These are phyloP conservation scores for Timandra comae DNA, from an alignment of 2,888 invertebrate species.

Conservation along the genomic window DNA sequence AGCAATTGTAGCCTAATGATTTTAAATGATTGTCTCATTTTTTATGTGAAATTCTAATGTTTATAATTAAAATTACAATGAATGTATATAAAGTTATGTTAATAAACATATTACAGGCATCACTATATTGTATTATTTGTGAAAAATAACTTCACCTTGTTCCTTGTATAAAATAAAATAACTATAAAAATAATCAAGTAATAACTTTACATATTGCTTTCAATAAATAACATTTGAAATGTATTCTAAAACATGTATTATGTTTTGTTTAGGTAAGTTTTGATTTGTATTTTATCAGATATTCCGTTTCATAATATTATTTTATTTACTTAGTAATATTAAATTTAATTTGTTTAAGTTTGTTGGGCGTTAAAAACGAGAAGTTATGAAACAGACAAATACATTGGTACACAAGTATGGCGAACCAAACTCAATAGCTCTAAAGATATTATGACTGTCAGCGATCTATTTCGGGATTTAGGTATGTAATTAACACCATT, in stretches of 20 bases:
- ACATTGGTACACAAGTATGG: conserved; percentile 39
- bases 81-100: conserved; percentile 74
- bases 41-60: conserved; percentile 64
- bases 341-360: background rate
- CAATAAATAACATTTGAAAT: conserved; percentile 1
- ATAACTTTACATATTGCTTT: background rate
- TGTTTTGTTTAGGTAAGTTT: conserved; percentile 21
- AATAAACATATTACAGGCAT: conserved; percentile 72
- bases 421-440: conserved; percentile 18
- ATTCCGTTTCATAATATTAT: background rate
- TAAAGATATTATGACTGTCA: conserved; percentile 25
- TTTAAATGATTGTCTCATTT: conserved; percentile 56
- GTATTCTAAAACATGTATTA: conserved; percentile 7
- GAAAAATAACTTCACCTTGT: conserved; percentile 5
- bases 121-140: conserved; percentile 35
- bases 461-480: conserved; percentile 25
- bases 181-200: conserved; percentile 14
- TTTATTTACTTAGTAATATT: background rate
- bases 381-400: conserved; percentile 14
- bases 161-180: conserved; percentile 1
- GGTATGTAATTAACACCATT: too few species aligned
- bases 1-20: conserved; percentile 59
- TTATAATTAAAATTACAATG: conserved; percentile 71
- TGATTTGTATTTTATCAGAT: conserved; percentile 1
- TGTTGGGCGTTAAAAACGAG: background rate